phyloP scores from a whole-genome alignment of 2,888 invertebrate species.

The Metallyticus violacea region DNA sequence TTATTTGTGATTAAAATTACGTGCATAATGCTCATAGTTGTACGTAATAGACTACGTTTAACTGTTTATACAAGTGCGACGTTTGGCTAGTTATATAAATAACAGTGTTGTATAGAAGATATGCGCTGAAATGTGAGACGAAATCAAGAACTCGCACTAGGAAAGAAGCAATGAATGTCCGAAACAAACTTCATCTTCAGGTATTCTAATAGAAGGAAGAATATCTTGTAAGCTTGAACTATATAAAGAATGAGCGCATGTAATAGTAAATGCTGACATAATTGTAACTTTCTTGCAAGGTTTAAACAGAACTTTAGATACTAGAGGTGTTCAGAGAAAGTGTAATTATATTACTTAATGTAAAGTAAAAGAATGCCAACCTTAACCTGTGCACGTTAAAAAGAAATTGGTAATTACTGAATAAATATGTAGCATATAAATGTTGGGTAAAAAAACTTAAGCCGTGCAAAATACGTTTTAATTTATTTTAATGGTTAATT shows the following conservation, averaged over 20 bases:
- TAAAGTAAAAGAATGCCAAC: slow-evolving; percentile 2
- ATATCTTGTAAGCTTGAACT: background rate
- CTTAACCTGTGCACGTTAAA: background rate
- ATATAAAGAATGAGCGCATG: background rate
- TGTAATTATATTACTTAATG: background rate
- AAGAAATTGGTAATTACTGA: background rate
- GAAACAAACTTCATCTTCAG: slow-evolving; percentile 20
- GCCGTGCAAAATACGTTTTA: background rate
- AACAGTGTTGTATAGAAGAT: slow-evolving; percentile 5
- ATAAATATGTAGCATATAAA: background rate
- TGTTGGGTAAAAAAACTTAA: background rate
- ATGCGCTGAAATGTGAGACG: slow-evolving; percentile 19
- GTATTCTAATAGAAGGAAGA: background rate
- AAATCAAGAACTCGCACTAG: slow-evolving; percentile 12
- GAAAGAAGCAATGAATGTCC: slow-evolving; percentile 18
- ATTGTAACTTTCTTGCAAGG: background rate
- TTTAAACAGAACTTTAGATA: background rate
- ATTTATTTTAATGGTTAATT: background rate
- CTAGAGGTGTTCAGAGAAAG: background rate
- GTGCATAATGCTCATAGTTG: slow-evolving; percentile 8
- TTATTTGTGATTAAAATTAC: slow-evolving; percentile 13
- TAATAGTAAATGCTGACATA: background rate
- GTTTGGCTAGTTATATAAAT: background rate
- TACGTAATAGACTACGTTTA: background rate
- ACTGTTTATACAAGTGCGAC: slow-evolving; percentile 5